Evolutionary conservation across 2,113 vertebrate genomes (phyloP).

Genomic region (Geothlypis trichas): DNA sequence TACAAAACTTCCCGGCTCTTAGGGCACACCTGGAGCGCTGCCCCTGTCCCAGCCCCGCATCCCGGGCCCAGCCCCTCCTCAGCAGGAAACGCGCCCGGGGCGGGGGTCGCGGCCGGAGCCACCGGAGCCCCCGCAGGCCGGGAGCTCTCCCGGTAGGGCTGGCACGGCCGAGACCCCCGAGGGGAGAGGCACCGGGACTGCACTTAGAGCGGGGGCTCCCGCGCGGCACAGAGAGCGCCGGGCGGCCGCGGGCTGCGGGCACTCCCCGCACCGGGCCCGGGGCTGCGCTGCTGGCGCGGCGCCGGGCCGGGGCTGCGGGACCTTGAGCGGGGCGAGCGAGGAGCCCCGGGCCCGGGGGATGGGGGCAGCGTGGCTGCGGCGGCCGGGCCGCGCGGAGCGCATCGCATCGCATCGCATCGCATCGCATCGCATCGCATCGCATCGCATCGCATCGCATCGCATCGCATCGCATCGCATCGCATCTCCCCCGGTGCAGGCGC

Average conservation of each 20-base stretch:
- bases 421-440: background rate
- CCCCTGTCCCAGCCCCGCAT: background rate
- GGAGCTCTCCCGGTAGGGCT: background rate
- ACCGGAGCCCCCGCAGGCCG: background rate
- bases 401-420: background rate
- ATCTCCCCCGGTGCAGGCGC: background rate
- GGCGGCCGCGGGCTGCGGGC: background rate
- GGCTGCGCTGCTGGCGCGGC: background rate
- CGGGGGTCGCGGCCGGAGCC: background rate
- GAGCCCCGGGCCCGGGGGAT: background rate
- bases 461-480: background rate
- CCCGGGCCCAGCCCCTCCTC: background rate
- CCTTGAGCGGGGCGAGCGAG: background rate
- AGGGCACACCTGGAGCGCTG: background rate
- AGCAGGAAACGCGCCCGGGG: background rate
- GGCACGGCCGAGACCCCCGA: background rate
- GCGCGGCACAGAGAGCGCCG: background rate
- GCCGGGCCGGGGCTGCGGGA: background rate
- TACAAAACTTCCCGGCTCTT: conserved; percentile 30
- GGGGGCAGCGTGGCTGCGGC: background rate
- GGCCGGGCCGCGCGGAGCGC: background rate
- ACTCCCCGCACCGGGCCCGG: background rate
- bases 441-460: background rate
- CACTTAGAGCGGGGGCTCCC: background rate
- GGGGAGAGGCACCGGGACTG: background rate